Evolutionary conservation across 2,888 invertebrate species (phyloP), one percentile per base, ranked within the genome.

Genomic region (Drosophila borealis): DNA sequence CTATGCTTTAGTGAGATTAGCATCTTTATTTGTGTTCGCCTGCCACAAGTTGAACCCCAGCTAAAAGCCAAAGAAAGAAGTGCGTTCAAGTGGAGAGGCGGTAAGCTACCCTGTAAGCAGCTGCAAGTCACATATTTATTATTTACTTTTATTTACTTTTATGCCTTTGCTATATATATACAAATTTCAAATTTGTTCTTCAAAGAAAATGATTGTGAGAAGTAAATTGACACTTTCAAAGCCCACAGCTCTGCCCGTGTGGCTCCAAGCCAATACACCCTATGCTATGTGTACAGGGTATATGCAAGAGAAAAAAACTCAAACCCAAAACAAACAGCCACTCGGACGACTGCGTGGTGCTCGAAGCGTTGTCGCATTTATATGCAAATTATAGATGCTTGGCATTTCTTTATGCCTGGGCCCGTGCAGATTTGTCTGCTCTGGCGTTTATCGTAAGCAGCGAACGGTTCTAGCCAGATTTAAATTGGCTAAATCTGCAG

Each of bases 1-100:
- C 68, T 78, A 72, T 55, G 85, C 80, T 85, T 70, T 83, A 70
- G 68, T 70, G 71, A 86, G 85, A 86, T 86, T 86, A 86, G 85
- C 85, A 86, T 86, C 85, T 86, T 86, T 86, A 86, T 86, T 86
- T 86, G 85, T 86, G 81, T 86, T 88, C 76, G 85, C 74, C 81
- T 83, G 85, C 88, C 88, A 60, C 85, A 86, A 81, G 61, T 73
- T 74, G 70, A 71, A 80, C 63, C 53, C 61, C 69, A 55, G 48
- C 55, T 59, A 56, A 34, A 36, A 45, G 39, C 34, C 36, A 42
- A 34, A 14, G 13, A 59, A 46, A 29, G 41, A 17, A 25, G 3
- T 2, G 13, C 2, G 13, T 4, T 2, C 6, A 8, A 21, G 3
- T 5, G 0, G 4, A 4, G 5, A 34, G 13, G 25, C 36, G 13